phyloP scores from a whole-genome alignment of 2,888 invertebrate genomes.

The Hydraecia micacea region DNA sequence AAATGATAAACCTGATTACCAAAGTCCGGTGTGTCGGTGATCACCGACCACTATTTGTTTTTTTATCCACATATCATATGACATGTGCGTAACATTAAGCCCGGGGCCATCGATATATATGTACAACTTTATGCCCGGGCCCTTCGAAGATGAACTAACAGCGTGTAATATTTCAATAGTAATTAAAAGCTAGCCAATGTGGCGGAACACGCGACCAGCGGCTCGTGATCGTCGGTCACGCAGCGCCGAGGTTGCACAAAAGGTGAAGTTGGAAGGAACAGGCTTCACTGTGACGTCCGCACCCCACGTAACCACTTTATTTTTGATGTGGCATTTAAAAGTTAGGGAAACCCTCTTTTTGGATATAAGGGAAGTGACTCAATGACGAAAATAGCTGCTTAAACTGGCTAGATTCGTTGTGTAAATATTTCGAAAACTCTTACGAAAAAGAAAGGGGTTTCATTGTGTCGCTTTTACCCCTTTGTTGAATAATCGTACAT shows the following conservation, averaged over 20 bases:
- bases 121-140: no score
- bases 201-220: constrained; percentile 42
- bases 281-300: constrained; percentile 74
- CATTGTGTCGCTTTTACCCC: not conserved
- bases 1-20: no score
- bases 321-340: constrained; percentile 49
- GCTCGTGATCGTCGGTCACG: constrained; percentile 55
- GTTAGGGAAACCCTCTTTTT: constrained; percentile 22
- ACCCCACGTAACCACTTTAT: constrained; percentile 47
- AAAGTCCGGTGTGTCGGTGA: not conserved
- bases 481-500: constrained; percentile 4
- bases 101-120: no score
- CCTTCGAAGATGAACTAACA: not conserved
- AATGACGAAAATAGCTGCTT: constrained; percentile 35
- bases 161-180: constrained; percentile 17
- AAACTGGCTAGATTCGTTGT: constrained; percentile 31
- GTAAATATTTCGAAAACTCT: constrained; percentile 34
- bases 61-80: not conserved
- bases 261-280: constrained; percentile 33
- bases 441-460: not conserved
- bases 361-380: constrained; percentile 10
- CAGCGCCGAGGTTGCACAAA: constrained; percentile 39
- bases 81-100: not conserved
- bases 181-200: constrained; percentile 17
- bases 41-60: not conserved